phyloP scores from a whole-genome alignment of 2,797 vertebrate species.

The Botia almorhae region DNA sequence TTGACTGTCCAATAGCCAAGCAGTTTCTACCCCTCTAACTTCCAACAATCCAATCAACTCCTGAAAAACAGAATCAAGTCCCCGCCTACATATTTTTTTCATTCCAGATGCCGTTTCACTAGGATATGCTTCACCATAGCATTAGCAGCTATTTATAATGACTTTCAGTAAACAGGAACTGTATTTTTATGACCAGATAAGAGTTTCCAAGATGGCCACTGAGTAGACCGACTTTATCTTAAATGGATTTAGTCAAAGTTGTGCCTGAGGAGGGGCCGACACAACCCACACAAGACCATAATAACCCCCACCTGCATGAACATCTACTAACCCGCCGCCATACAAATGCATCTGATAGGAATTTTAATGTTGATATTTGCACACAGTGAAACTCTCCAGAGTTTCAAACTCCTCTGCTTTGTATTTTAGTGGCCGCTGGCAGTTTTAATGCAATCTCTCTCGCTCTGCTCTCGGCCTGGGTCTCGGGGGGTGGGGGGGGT shows the following conservation, averaged over 20 bases:
- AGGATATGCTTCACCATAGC: too few relatives aligned
- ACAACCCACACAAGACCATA: not conserved
- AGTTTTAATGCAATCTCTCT: slow-evolving; percentile 45
- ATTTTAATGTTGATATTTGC: slow-evolving; percentile 29
- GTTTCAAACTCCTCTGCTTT: slow-evolving; percentile 7
- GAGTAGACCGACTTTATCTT: not conserved
- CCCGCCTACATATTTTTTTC: too few relatives aligned
- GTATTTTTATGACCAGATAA: too few relatives aligned
- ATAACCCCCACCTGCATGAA: not conserved
- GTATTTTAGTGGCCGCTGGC: slow-evolving; percentile 1
- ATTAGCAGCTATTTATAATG: too few relatives aligned
- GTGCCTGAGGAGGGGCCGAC: not conserved
- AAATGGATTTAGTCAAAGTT: not conserved
- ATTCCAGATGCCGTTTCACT: too few relatives aligned
- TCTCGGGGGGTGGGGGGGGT: slow-evolving; percentile 36
- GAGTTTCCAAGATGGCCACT: too few relatives aligned
- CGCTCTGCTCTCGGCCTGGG: slow-evolving; percentile 20
- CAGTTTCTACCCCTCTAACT: too few relatives aligned
- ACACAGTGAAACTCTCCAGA: slow-evolving; percentile 40
- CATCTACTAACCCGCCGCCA: not conserved
- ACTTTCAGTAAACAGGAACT: too few relatives aligned
- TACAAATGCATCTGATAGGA: slow-evolving; percentile 26
- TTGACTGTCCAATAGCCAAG: too few relatives aligned
- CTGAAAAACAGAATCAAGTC: too few relatives aligned
- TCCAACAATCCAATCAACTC: too few relatives aligned